These are phyloP conservation scores for Netelia inedita DNA, from an alignment of 2,888 invertebrate genomes.

Conservation along the genomic window DNA sequence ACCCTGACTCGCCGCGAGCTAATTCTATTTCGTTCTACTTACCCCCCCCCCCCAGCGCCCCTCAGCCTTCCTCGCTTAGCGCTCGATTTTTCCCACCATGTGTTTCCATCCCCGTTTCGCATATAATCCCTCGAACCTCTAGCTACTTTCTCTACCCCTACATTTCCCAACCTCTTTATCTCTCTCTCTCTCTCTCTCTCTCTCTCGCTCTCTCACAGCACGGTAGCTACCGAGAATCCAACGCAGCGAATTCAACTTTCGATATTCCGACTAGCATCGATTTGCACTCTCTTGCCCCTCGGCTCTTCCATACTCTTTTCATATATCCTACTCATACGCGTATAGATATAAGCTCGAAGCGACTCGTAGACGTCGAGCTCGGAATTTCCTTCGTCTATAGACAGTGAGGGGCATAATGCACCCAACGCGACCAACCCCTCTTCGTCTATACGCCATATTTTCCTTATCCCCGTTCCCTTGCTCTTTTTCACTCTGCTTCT, in stretches of 20 bases:
- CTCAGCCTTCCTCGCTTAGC: background rate
- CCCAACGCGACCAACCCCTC: background rate
- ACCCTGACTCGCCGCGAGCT: slow-evolving; percentile 49
- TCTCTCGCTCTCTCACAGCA: background rate
- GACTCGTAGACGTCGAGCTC: background rate
- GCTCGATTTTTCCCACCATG: background rate
- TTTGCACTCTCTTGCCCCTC: slow-evolving; percentile 21
- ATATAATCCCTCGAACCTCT: slow-evolving; percentile 2
- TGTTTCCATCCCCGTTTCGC: background rate
- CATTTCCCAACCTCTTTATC: background rate
- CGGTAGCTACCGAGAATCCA: background rate
- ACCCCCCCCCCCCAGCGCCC: slow-evolving; percentile 3
- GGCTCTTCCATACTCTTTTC: background rate
- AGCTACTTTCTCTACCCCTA: background rate
- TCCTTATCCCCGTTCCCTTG: slow-evolving; percentile 14
- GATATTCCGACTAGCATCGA: slow-evolving; percentile 63
- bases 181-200: background rate
- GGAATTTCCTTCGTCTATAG: slow-evolving; percentile 28
- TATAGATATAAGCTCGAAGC: background rate
- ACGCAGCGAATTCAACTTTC: slow-evolving; percentile 48
- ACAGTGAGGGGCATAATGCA: slow-evolving; percentile 11
- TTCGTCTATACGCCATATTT: background rate
- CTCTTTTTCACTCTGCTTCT: slow-evolving; percentile 28
- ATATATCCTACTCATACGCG: background rate
- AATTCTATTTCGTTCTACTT: slow-evolving; percentile 63